Percentiles rank a stretch among this genome's conserved stretches.
Evolutionary conservation across 2,113 vertebrate species (phyloP).

Genomic region (Sorex fumeus): DNA sequence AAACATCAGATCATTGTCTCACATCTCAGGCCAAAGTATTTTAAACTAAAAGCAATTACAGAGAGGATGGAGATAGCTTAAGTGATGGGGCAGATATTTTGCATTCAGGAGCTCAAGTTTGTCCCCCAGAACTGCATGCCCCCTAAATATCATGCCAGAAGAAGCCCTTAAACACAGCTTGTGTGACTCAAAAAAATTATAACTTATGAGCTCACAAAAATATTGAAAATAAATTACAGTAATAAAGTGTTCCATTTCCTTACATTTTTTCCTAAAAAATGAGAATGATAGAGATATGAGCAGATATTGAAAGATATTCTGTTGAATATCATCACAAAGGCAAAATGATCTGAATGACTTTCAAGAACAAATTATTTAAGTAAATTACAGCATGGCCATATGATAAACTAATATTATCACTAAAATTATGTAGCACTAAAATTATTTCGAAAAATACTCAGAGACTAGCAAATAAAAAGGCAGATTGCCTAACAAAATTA

Average conservation of each 20-base stretch:
- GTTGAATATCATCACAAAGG: slow-evolving; percentile 39
- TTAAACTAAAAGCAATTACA: no score
- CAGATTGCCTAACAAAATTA: neutral
- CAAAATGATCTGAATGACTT: slow-evolving; percentile 52
- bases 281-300: neutral
- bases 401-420: slow-evolving; percentile 13
- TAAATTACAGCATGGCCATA: neutral
- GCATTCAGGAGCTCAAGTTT: no score
- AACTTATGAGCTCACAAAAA: neutral
- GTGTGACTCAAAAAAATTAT: neutral
- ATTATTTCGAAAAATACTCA: no score
- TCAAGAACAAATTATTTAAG: neutral
- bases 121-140: no score
- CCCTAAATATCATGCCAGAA: no score
- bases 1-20: slow-evolving; percentile 5
- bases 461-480: slow-evolving; percentile 24
- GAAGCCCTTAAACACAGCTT: no score
- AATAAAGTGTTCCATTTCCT: neutral
- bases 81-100: no score
- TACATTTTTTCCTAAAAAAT: slow-evolving; percentile 45
- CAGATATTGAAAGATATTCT: neutral
- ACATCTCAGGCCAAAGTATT: neutral
- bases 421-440: slow-evolving; percentile 13
- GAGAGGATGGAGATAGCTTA: no score
- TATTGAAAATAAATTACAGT: neutral